Percentiles rank a stretch among this genome's conserved stretches.
phyloP scores from a whole-genome alignment of 1,140 invertebrate genomes.

The Cylas formicarius region DNA sequence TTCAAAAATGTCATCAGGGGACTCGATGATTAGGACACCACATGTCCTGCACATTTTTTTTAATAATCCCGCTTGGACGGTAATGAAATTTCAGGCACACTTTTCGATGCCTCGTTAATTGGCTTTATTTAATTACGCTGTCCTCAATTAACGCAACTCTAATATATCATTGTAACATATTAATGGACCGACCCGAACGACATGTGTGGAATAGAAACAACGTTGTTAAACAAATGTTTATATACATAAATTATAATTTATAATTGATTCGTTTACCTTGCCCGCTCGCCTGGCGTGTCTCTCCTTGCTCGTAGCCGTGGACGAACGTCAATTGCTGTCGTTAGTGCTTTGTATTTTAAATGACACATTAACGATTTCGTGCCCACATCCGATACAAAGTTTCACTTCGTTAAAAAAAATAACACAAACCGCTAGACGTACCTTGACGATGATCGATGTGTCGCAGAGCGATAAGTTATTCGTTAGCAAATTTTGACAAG shows the following conservation, averaged over 20 bases:
- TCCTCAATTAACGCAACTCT: not conserved
- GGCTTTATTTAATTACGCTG: slow-evolving; percentile 1
- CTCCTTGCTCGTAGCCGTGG: too few relatives aligned
- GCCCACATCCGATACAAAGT: too few relatives aligned
- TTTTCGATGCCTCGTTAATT: slow-evolving; percentile 12
- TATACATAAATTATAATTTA: slow-evolving; percentile 3
- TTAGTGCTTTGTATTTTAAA: too few relatives aligned
- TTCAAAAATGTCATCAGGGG: not conserved
- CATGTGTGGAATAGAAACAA: slow-evolving; percentile 4
- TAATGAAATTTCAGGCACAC: slow-evolving; percentile 10
- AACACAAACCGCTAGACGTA: too few relatives aligned
- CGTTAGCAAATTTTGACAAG: too few relatives aligned
- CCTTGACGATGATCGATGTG: too few relatives aligned
- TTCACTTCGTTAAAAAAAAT: too few relatives aligned
- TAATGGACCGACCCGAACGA: slow-evolving; percentile 2
- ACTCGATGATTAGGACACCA: not conserved
- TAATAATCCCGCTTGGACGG: slow-evolving; percentile 10
- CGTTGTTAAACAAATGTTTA: slow-evolving; percentile 6
- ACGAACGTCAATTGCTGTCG: too few relatives aligned
- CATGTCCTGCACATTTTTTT: slow-evolving; percentile 7
- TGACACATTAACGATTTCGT: too few relatives aligned
- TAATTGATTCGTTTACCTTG: slow-evolving; percentile 1
- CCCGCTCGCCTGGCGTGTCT: too few relatives aligned
- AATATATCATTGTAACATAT: slow-evolving; percentile 2
- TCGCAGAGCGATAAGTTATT: too few relatives aligned